Base-by-base conservation (phyloP, 2,888 invertebrate species). In the Nomada goodeniana region DNA sequence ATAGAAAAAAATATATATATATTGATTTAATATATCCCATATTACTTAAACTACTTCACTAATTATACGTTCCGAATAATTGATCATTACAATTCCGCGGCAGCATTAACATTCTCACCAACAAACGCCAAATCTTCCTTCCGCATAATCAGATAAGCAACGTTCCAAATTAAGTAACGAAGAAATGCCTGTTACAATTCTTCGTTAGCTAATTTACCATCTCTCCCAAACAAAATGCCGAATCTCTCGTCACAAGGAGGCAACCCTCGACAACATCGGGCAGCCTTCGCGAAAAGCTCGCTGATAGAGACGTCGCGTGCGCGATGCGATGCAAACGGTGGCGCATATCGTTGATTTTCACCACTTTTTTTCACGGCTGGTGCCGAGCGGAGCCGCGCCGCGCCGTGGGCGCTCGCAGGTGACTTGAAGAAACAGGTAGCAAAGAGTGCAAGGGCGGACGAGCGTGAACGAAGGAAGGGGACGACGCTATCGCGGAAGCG, bases 401-500 rank as follows among this genome's bases (percentile, higher is more conserved):
- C 67, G 44, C 63, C 74, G 77, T 69, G 50, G 69, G 77, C 63
- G 52, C 36, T 63, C 52, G 23, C 20, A 15, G 53, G 55, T 13
- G 67, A 72, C 59, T 71, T 53, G 47, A 50, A 68, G 61, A 55
- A 73, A 67, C 74, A 70, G 75, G 70, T 60, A 73, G 72, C 59
- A 29, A 61, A 61, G 72, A 64, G 50, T 18, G 29, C 53, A n/a
- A 4, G 53, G 50, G 26, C 20, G 20, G n/a, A 11, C 65, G 57
- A 50, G 59, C 60, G 53, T 20, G 42, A 53, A 23, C 55, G 67
- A 23, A 42, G 44, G 67, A 50, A 73, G 44, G 26, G n/a, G 47
- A 67, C 57, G 59, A 52, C 42, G 67, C 64, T 78, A 91, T 89
- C 88, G 88, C 90, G 90, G 90, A 90, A 91, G 90, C 89, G 86